These are phyloP conservation scores for Strigamia maritima DNA, from an alignment of 2,888 invertebrate species.

Conservation along the genomic window DNA sequence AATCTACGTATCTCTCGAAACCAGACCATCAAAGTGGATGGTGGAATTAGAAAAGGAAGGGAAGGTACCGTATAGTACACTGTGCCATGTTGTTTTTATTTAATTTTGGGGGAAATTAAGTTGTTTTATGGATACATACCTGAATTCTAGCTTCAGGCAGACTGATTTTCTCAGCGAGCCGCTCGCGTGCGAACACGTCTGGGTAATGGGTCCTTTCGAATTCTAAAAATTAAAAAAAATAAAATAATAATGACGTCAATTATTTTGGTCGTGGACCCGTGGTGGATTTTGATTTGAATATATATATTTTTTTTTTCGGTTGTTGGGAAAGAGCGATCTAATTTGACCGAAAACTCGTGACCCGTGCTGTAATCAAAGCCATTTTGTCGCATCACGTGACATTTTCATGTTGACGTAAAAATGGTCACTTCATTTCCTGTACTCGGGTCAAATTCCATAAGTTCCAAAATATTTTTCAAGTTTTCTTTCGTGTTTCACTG, in stretches of 20 bases:
- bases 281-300: neutral
- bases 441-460: too few relatives aligned
- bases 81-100: neutral
- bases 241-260: too few relatives aligned
- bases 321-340: too few relatives aligned
- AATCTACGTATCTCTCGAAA: neutral
- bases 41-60: neutral
- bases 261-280: too few relatives aligned
- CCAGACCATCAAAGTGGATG: neutral
- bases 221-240: slow-evolving; percentile 46
- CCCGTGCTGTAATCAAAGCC: too few relatives aligned
- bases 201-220: slow-evolving; percentile 52
- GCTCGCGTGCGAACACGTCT: slow-evolving; percentile 52
- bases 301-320: neutral
- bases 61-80: neutral
- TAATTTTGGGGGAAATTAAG: neutral
- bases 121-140: slow-evolving; percentile 44
- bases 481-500: too few relatives aligned
- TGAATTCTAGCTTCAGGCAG: slow-evolving; percentile 52
- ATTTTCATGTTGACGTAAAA: too few relatives aligned
- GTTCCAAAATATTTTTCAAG: too few relatives aligned
- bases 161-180: slow-evolving; percentile 49
- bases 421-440: too few relatives aligned
- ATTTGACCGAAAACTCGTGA: too few relatives aligned
- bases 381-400: too few relatives aligned